Conservation (phyloP, 2,888 invertebrate genomes). For the Limnephilus marmoratus region DNA sequence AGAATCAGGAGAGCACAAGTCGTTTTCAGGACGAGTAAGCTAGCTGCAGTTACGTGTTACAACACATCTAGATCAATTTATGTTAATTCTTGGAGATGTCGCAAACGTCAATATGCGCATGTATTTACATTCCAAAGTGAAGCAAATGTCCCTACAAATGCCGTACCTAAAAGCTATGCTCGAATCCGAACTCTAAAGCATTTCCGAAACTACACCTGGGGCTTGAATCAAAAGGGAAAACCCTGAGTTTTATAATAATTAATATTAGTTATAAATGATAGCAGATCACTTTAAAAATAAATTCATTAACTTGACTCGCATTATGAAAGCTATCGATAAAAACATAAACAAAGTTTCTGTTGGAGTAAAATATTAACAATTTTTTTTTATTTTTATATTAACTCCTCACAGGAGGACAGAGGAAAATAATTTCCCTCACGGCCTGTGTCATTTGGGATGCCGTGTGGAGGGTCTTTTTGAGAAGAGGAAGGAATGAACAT, state of each 20-base stretch:
- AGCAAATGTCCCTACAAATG: conserved; percentile 16
- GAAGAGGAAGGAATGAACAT: too few relatives aligned
- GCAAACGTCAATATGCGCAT: conserved; percentile 16
- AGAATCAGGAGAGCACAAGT: neutral
- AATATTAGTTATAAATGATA: too few relatives aligned
- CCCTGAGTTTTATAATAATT: too few relatives aligned
- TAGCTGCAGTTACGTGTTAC: neutral
- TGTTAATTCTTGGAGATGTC: neutral
- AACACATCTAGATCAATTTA: neutral
- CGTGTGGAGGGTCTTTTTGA: too few relatives aligned
- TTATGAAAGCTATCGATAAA: neutral
- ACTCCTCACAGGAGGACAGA: too few relatives aligned
- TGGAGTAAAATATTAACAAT: too few relatives aligned
- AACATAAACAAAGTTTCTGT: neutral
- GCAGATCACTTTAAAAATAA: too few relatives aligned
- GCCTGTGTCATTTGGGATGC: too few relatives aligned
- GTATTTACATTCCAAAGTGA: neutral
- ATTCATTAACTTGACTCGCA: too few relatives aligned
- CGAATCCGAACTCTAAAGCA: neutral
- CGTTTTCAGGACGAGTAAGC: neutral
- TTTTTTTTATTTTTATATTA: too few relatives aligned
- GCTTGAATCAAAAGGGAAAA: neutral
- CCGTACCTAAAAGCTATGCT: neutral
- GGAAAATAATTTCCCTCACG: too few relatives aligned
- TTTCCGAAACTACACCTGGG: neutral